Base-by-base conservation (phyloP, 2,888 invertebrate species). In the Lasioglossum vierecki region DNA sequence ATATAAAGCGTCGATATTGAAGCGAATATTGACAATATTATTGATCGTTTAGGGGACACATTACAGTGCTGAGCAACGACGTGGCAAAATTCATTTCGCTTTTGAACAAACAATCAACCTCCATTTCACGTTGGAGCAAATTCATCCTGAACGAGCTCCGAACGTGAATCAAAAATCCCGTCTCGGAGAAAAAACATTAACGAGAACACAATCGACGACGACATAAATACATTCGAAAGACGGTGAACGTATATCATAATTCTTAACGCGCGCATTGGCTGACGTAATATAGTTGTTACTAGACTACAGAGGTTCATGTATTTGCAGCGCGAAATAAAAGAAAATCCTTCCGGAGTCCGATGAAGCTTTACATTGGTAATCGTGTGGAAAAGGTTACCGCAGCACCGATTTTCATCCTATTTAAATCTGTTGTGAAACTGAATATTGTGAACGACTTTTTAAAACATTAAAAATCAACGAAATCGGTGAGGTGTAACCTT, bases 221-320 rank as follows among this genome's bases (percentile, higher is more conserved):
- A 75, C 41, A 26, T 26, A 15, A 6, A 13, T 49, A 30, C 8
- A 30, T 22, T 53, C 13, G 26, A 76, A 76, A 68, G 49, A 49
- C 76, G 66, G 66, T 49, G n/a, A 44, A 71, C 77, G 79, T 72
- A 76, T 73, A 79, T 9, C 22, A 66, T 44, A 76, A 84, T 79
- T 83, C 75, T 66, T 63, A 57, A 41, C 41, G 53, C 74, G 44
- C 77, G 68, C 77, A 91, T 91, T 92, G 90, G 88, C 86, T 90
- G 88, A 91, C 83, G 88, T 90, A 91, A 91, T 92, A 92, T 88
- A 91, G 87, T 92, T 91, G 91, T 90, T 86, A 41, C 68, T 39
- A 68, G 68, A 68, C 39, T 39, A 68, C 68, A 68, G 68, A 68
- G 4, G 39, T 68, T 41, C 68, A 66, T 18, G 30, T 18, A 68